Conservation (phyloP, 2,797 vertebrate genomes). For the Sebastes steindachneri region DNA sequence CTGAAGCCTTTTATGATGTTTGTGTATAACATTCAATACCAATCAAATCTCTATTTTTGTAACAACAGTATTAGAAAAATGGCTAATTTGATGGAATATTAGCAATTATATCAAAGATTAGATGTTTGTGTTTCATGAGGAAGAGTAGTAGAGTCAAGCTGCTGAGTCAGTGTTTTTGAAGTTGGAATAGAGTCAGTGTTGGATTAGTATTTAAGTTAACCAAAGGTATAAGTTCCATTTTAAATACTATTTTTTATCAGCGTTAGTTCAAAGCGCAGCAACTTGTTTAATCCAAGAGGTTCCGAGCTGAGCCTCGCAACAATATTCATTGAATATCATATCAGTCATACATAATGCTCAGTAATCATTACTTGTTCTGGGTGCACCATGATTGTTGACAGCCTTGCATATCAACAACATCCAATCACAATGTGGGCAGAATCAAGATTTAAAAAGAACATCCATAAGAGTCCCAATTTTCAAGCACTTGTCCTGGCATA, state of each 20-base stretch:
- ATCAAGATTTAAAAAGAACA: neutral
- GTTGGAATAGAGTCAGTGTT: neutral
- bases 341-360: neutral
- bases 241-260: neutral
- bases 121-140: neutral
- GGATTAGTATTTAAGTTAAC: conserved; percentile 26
- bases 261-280: neutral
- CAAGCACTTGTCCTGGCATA: neutral
- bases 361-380: neutral
- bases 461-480: neutral
- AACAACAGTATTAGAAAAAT: conserved; percentile 4
- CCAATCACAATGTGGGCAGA: neutral
- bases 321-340: neutral
- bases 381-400: neutral
- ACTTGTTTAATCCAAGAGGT: neutral
- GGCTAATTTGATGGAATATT: conserved; percentile 6
- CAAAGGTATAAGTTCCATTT: conserved; percentile 30
- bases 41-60: conserved; percentile 50
- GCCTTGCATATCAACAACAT: neutral
- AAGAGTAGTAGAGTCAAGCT: neutral
- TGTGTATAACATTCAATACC: neutral
- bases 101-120: conserved; percentile 49
- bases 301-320: neutral
- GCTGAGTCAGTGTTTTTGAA: conserved; percentile 5
- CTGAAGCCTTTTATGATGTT: neutral